Evolutionary conservation across 2,888 invertebrate species (phyloP).

Genomic region (Laspeyria flexula): DNA sequence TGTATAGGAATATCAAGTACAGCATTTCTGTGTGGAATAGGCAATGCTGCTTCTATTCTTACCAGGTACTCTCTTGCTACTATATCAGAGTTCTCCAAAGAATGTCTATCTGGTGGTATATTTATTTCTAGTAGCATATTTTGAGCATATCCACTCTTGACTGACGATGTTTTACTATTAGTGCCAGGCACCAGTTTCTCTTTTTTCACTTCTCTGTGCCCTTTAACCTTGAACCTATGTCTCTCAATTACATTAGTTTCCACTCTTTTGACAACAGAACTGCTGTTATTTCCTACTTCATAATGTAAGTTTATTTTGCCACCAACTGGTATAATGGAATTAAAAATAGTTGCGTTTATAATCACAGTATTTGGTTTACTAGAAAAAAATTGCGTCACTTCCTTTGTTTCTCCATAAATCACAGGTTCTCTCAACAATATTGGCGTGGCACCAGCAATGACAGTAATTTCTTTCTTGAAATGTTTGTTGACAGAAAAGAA

Average conservation of each 20-base stretch:
- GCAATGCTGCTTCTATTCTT: conserved; percentile 40
- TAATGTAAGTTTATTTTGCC: conserved; percentile 47
- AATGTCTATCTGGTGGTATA: conserved; percentile 16
- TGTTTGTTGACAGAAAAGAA: conserved; percentile 47
- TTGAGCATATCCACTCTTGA: conserved; percentile 37
- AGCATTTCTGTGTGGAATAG: conserved; percentile 49
- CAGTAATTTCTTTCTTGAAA: conserved; percentile 49
- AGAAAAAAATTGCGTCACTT: conserved; percentile 45
- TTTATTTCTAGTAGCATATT: conserved; percentile 31
- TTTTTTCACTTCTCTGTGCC: conserved; percentile 19
- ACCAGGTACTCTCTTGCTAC: conserved; percentile 48
- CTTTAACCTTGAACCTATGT: conserved; percentile 37
- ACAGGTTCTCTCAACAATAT: conserved; percentile 42
- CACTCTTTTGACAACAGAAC: conserved; percentile 43
- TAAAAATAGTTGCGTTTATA: conserved; percentile 47
- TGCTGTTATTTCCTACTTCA: conserved; percentile 50
- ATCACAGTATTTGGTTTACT: conserved; percentile 43
- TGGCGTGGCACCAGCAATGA: conserved; percentile 46
- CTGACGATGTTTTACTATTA: conserved; percentile 39
- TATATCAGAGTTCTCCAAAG: conserved; percentile 47
- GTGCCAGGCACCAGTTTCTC: conserved; percentile 33
- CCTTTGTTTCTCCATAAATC: conserved; percentile 48
- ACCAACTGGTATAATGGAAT: conserved; percentile 45
- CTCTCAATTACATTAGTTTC: conserved; percentile 45
- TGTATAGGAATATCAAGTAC: conserved; percentile 49